Base-by-base conservation (phyloP, 1,140 invertebrate genomes). In the Apis cerana region DNA sequence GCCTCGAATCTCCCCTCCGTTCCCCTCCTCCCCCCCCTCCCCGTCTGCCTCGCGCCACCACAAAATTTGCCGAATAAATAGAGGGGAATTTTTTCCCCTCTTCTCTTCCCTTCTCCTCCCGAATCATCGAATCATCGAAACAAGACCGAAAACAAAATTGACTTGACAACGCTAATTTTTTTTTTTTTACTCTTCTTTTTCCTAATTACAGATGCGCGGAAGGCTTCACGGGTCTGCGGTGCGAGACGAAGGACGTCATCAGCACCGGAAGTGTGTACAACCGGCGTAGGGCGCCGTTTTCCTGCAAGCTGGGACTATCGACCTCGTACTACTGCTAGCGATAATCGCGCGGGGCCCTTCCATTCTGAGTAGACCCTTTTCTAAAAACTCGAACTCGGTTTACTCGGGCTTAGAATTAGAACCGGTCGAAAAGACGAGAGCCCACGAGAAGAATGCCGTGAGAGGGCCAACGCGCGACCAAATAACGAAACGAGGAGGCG, bases 161-260 rank as follows among this genome's bases (percentile, higher is more conserved):
- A 15, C 0, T 52, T 21, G 54, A 23, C 43, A 74, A 48, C 12
- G 4, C 33, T 48, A 7, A 8, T 17, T 43, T 59, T n/a, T 21
- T 19, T 65, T 68, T 76, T 76, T 72, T 75, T 33, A 33, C 33
- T 64, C 62, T 59, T n/a, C 15, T 19, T 65, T 68, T 76, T 76
- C 71, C 75, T 67, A 92, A 82, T 96, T 96, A 8, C 95, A 98
- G 97, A 95, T 98, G 97, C 94, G 96, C 96, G 87, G 96, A 97
- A 92, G 97, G 97, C 88, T 98, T 96, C 95, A 96, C 96, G 91
- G 97, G 97, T 90, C 95, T 96, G 92, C 95, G 97, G 89, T 98
- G 97, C 94, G 97, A 97, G 94, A 96, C 95, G 91, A 97, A 98
- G 95, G 96, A 97, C 93, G 95, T 96, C 92, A 95, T 94, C 92